Evolutionary conservation across 2,113 vertebrate species (phyloP), one percentile per base, ranked within the genome.

Genomic region (Colistium nudipinnis): DNA sequence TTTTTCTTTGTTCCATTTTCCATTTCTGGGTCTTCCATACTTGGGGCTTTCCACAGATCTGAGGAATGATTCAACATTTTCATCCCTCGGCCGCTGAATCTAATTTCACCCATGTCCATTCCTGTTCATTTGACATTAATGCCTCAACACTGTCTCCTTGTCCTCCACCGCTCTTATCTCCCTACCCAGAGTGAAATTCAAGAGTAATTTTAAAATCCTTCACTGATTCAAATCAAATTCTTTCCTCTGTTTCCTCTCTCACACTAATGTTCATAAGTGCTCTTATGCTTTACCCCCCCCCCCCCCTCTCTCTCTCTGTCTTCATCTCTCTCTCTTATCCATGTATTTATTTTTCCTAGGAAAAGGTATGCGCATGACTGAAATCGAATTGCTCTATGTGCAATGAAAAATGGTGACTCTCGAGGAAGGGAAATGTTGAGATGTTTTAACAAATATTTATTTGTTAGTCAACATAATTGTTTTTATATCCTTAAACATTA

Each of bases 201-300:
- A 85, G 78, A 55, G 78, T 77, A 36, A 84, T 86, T 86, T 74
- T 49, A 53, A 83, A 88, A 87, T 75, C 80, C 81, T 62, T 54
- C 57, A 59, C 76, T 52, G 84, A 86, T 83, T 89, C 80, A 86
- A 89, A 90, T 90, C 83, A 45, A 75, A 87, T 89, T 80, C 53
- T 70, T 84, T 59, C 78, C 77, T 25, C 76, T 30, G 25, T 81
- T n/a, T n/a, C n/a, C n/a, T n/a, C 81, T 80, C 70, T 72, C 64
- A 56, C 80, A 31, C 45, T 83, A 85, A 87, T 87, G 81, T 74
- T 53, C 56, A 36, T 78, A 77, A 83, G 82, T 62, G 76, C 75
- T 63, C 66, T 70, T 30, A 78, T 81, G 74, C 54, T 73, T 35
- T 49, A 67, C 62, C 72, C 67, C 61, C 38, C 51, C 41, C 62